Evolutionary conservation across 2,797 vertebrate genomes (phyloP).

Genomic region (Dendrocincla fuliginosa): DNA sequence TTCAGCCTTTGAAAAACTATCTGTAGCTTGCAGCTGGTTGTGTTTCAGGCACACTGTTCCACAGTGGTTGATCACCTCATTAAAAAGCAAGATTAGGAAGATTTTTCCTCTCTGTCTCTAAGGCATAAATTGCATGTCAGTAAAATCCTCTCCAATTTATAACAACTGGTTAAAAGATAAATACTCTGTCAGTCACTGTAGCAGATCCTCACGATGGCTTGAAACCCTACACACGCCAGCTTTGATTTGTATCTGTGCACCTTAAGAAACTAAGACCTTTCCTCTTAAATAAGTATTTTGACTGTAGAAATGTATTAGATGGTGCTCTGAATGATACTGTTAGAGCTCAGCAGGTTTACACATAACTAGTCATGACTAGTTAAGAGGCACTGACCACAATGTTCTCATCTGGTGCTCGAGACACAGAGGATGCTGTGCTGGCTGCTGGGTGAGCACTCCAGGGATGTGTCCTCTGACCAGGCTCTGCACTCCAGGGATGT

Average conservation of each 20-base stretch:
- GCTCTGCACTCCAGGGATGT: no score
- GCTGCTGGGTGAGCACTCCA: background rate
- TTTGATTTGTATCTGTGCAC: background rate
- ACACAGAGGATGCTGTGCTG: background rate
- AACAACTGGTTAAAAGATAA: conserved; percentile 16
- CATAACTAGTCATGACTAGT: background rate
- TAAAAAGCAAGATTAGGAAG: conserved; percentile 24
- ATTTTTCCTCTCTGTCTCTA: background rate
- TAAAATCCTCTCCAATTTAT: conserved; percentile 6
- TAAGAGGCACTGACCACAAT: background rate
- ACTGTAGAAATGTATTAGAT: background rate
- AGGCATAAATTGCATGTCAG: background rate
- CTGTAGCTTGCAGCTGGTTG: background rate
- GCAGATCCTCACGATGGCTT: background rate
- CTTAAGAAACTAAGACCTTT: background rate
- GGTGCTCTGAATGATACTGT: background rate
- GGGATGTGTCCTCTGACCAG: background rate
- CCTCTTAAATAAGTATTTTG: background rate
- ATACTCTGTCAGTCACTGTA: background rate
- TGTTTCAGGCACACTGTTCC: background rate
- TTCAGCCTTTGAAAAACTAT: conserved; percentile 1
- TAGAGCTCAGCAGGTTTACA: background rate
- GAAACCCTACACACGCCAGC: background rate
- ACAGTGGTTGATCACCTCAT: background rate
- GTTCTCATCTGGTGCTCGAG: background rate